Base-by-base conservation (phyloP, 2,888 invertebrate genomes). In the Ashinkailepas kermadecensis region DNA sequence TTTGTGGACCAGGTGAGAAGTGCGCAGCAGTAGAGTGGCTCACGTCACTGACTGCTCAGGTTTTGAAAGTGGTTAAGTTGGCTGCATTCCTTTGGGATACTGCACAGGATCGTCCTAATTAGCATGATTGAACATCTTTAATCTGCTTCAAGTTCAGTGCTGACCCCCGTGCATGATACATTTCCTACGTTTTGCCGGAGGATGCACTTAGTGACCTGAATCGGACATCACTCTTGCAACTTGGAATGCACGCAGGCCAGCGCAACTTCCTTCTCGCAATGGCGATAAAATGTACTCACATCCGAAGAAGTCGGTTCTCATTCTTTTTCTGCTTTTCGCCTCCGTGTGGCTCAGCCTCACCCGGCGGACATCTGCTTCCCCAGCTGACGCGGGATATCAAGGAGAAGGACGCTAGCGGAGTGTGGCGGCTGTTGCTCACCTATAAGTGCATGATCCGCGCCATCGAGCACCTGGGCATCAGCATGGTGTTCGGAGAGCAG, bases 361-460 rank as follows among this genome's bases (percentile, higher is more conserved):
- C 39, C 39, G 39, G 39, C 39, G 39, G 39, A 39, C 59, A 11
- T 13, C 59, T 59, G 11, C 7, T 59, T 7, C 11, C 8, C 18
- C 78, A 79, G 83, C 56, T 83, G 54, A 83, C 83, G 57, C 64
- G 83, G 2, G 83, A 83, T 56, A 83, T 82, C 79, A 83, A 83
- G 15, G 83, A 83, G 81, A 83, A 83, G 80, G 83, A 83, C 25
- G 79, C 79, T 13, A 59, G 79, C 10, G 83, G 83, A 6, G 83
- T 83, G 67, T 83, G 83, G 83, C 81, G 88, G 83, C 85, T 86
- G 57, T 85, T 89, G 82, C 88, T 89, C 67, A 88, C 88, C 3
- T 89, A 88, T 86, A 88, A 88, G 85, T 88, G 88, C 85, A 86
- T 89, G 79, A 87, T 89, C 23, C 86, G 87, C 25, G 87, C 87